Evolutionary conservation across 2,113 vertebrate species (phyloP).

Genomic region (Myanophis thanlyinensis): DNA sequence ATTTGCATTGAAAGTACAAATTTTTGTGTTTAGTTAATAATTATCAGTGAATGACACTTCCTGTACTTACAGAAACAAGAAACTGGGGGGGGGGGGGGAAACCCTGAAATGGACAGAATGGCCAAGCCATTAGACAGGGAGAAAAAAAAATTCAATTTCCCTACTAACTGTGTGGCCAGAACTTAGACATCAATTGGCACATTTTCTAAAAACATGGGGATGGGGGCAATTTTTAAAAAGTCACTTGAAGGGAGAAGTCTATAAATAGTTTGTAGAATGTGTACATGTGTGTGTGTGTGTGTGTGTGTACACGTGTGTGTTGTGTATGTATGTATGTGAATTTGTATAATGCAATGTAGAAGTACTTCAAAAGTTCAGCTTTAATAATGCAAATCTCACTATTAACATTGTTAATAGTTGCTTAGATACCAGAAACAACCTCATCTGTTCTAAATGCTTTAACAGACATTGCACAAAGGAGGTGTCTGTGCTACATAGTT

Average conservation of each 20-base stretch:
- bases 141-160: neutral
- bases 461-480: neutral
- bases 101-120: neutral
- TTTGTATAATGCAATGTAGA: neutral
- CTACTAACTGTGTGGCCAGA: neutral
- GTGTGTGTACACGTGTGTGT: too few relatives aligned
- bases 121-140: neutral
- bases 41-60: neutral
- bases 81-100: rapidly evolving
- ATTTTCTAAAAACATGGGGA: neutral
- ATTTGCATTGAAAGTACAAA: neutral
- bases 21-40: neutral
- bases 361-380: neutral
- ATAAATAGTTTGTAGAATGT: neutral
- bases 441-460: neutral
- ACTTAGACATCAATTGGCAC: neutral
- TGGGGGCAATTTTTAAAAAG: neutral
- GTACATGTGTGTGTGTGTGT: too few relatives aligned
- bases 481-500: neutral
- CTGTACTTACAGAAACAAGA: neutral
- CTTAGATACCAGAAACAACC: neutral
- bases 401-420: neutral
- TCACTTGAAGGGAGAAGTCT: neutral
- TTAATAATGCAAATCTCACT: neutral
- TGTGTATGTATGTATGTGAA: neutral